Evolutionary conservation across 1,140 invertebrate genomes (phyloP).

Genomic region (Gonioctena quinquepunctata): DNA sequence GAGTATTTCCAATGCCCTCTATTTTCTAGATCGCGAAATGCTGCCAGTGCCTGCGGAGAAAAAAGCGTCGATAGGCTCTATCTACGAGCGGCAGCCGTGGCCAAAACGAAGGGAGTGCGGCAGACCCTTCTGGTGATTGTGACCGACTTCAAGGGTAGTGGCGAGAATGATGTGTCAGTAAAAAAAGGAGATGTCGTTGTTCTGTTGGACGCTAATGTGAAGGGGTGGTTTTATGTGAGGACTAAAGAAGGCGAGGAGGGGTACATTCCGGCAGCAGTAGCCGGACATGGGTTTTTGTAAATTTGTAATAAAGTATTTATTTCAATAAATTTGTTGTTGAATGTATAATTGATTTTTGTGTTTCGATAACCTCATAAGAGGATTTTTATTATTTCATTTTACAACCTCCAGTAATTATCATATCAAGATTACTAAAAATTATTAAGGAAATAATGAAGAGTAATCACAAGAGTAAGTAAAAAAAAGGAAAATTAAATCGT

Average conservation of each 20-base stretch:
- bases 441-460: no score
- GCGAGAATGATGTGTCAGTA: slow-evolving; percentile 62
- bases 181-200: slow-evolving; percentile 74
- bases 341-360: no score
- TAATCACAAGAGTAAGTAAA: no score
- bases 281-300: slow-evolving; percentile 74
- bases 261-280: slow-evolving; percentile 76
- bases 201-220: slow-evolving; percentile 60
- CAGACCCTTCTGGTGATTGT: slow-evolving; percentile 72
- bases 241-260: slow-evolving; percentile 71
- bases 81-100: slow-evolving; percentile 61
- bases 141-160: slow-evolving; percentile 64
- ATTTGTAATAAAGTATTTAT: slow-evolving; percentile 27
- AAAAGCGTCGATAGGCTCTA: slow-evolving; percentile 72
- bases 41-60: slow-evolving; percentile 63
- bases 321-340: background rate
- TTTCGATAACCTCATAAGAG: no score
- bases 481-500: no score
- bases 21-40: slow-evolving; percentile 53
- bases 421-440: no score
- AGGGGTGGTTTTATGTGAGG: slow-evolving; percentile 72
- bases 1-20: no score
- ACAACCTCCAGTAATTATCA: no score
- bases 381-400: background rate
- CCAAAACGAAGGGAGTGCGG: slow-evolving; percentile 55